Conservation (phyloP, 2,888 invertebrate genomes). For the Drosophila birchii region DNA sequence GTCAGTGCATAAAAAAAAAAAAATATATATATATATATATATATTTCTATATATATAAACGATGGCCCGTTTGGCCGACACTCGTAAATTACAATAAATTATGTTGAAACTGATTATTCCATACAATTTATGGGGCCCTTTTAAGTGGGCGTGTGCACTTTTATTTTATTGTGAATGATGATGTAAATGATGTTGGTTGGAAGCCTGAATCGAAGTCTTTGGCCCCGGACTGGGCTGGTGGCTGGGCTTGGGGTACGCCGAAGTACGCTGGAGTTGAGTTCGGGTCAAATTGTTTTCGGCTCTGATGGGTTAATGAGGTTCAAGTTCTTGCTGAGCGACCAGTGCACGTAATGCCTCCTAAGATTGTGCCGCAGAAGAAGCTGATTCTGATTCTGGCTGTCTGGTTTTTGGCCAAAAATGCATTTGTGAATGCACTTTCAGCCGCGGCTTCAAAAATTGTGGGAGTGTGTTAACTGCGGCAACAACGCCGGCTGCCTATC, state of each 20-base stretch:
- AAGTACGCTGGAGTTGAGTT: constrained; percentile 58
- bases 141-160: constrained; percentile 81
- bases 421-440: constrained; percentile 34
- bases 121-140: constrained; percentile 79
- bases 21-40: constrained; percentile 16
- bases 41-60: constrained; percentile 18
- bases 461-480: constrained; percentile 79
- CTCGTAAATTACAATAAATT: constrained; percentile 81
- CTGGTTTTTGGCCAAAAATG: constrained; percentile 6
- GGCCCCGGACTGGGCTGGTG: constrained; percentile 3
- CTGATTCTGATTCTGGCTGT: constrained; percentile 17
- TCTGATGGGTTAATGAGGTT: constrained; percentile 74
- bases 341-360: constrained; percentile 44
- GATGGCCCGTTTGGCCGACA: constrained; percentile 68
- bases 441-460: constrained; percentile 51
- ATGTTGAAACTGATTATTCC: constrained; percentile 80
- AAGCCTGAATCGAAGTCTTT: constrained; percentile 22
- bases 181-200: constrained; percentile 77
- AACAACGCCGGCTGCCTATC: constrained; percentile 64
- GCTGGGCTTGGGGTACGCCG: neutral
- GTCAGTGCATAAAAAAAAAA: constrained; percentile 55
- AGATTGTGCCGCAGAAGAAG: constrained; percentile 42
- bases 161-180: constrained; percentile 81
- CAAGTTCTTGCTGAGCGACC: constrained; percentile 45
- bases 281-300: constrained; percentile 61